Evolutionary conservation across 2,888 invertebrate genomes (phyloP).

Genomic region (Andrena fulva): DNA sequence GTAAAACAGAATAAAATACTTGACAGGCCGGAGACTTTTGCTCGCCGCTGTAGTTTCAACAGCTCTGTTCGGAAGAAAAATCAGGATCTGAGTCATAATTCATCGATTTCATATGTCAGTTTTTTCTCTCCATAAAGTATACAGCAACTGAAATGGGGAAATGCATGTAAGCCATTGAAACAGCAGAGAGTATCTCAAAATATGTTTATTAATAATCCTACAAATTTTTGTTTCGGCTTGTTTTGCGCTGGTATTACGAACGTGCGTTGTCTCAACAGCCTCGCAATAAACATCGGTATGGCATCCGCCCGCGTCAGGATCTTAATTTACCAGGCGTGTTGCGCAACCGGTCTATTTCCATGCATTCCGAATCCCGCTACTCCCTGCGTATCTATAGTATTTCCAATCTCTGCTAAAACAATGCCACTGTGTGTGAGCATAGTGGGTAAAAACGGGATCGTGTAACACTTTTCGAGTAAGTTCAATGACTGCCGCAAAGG

Average conservation of each 20-base stretch:
- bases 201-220: constrained; percentile 6
- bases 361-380: constrained; percentile 64
- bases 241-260: constrained; percentile 29
- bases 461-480: not conserved
- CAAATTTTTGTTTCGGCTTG: not conserved
- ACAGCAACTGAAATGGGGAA: too few species aligned
- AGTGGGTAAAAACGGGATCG: not conserved
- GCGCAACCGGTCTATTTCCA: constrained; percentile 79
- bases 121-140: too few species aligned
- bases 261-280: constrained; percentile 52
- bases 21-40: too few species aligned
- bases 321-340: constrained; percentile 78
- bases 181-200: not conserved
- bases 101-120: too few species aligned
- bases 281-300: constrained; percentile 78
- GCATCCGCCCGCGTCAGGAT: constrained; percentile 80
- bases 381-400: constrained; percentile 47
- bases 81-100: too few species aligned
- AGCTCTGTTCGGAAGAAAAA: too few species aligned
- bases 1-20: too few species aligned
- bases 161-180: too few species aligned
- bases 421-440: not conserved
- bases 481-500: not conserved
- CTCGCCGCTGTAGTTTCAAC: too few species aligned
- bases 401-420: constrained; percentile 47